Evolutionary conservation across 2,888 invertebrate species (phyloP).

Genomic region (Epinotia ramella): DNA sequence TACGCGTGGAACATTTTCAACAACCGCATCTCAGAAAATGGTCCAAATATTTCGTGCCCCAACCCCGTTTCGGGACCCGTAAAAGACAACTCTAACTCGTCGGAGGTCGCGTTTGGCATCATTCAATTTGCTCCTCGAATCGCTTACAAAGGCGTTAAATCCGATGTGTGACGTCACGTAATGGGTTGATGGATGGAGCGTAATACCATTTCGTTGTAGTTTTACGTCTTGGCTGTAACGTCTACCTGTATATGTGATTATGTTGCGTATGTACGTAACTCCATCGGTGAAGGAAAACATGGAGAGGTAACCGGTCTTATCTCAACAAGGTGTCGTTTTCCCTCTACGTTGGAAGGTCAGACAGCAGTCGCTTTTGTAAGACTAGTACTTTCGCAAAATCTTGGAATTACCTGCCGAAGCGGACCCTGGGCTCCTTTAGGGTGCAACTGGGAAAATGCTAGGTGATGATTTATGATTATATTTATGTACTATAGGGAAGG

Average conservation of each 20-base stretch:
- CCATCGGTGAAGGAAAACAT: no score
- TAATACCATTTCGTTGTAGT: constrained; percentile 20
- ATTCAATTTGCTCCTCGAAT: constrained; percentile 20
- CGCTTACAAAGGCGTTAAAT: constrained; percentile 22
- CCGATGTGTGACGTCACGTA: constrained; percentile 17
- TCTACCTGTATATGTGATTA: neutral
- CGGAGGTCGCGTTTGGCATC: constrained; percentile 18
- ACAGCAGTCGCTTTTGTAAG: no score
- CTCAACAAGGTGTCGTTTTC: no score
- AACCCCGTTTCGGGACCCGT: constrained; percentile 12
- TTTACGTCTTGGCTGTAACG: neutral
- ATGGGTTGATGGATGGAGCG: constrained; percentile 19
- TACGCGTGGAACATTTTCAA: neutral
- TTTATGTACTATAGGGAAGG: no score
- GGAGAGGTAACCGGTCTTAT: no score
- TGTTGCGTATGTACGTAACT: no score
- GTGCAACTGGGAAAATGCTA: no score
- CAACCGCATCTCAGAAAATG: neutral
- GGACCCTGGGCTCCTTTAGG: no score
- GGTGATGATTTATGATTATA: no score
- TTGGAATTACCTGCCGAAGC: no score
- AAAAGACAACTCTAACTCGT: constrained; percentile 22
- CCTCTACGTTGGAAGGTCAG: no score
- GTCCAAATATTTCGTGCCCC: constrained; percentile 18
- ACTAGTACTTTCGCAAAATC: no score